Conservation (phyloP, 2,113 vertebrate species). For the Aphyosemion australe region DNA sequence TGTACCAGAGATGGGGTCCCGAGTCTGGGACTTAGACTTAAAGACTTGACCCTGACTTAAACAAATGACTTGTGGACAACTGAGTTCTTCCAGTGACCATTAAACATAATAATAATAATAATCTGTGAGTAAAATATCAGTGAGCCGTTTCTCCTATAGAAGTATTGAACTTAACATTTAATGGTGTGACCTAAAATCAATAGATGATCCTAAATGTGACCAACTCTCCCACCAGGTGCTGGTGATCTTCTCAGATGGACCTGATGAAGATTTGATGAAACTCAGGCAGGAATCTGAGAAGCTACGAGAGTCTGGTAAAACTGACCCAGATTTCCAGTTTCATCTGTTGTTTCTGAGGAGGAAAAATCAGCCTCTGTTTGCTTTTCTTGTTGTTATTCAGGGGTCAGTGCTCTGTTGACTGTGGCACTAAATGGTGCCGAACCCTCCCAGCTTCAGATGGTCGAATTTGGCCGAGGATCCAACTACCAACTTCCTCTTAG, state of each 20-base stretch:
- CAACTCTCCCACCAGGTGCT: constrained; percentile 69
- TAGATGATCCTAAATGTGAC: background rate
- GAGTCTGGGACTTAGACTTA: too few species aligned
- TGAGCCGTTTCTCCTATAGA: too few species aligned
- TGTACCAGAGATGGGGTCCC: too few species aligned
- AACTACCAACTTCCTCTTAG: constrained; percentile 69
- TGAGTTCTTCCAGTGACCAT: too few species aligned
- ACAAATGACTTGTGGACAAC: too few species aligned
- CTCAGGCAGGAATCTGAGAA: constrained; percentile 68
- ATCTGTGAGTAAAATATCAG: too few species aligned
- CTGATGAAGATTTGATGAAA: constrained; percentile 75
- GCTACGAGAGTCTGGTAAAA: constrained; percentile 74
- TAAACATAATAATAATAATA: too few species aligned
- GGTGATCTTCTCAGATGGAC: constrained; percentile 86
- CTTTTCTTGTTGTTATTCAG: constrained; percentile 53
- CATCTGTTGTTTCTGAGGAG: background rate
- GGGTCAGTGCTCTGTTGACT: constrained; percentile 78
- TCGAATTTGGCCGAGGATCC: constrained; percentile 86
- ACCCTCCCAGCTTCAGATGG: constrained; percentile 70
- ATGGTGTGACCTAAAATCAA: too few species aligned
- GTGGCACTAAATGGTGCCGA: constrained; percentile 77
- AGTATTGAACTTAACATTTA: too few species aligned
- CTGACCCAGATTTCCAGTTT: background rate
- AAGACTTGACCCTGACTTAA: too few species aligned
- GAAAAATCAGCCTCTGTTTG: too few species aligned